These are phyloP conservation scores for Todus mexicanus DNA, from an alignment of 2,797 vertebrate genomes.

Conservation along the genomic window DNA sequence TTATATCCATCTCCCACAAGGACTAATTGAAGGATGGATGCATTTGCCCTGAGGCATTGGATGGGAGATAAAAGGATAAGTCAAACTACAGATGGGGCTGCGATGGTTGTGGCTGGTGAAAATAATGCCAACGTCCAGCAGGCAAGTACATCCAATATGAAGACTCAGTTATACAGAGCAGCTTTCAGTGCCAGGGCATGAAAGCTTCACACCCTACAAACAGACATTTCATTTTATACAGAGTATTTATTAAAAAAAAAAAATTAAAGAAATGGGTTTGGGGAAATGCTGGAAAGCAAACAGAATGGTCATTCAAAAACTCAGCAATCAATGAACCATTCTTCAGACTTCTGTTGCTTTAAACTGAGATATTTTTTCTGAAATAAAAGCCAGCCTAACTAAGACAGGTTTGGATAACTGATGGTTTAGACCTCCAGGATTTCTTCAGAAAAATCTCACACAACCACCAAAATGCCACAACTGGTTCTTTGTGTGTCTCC, in stretches of 20 bases:
- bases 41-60: background rate
- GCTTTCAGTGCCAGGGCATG: background rate
- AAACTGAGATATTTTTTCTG: background rate
- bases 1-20: background rate
- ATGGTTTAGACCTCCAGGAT: background rate
- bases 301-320: background rate
- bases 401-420: background rate
- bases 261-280: background rate
- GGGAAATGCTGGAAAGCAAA: background rate
- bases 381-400: background rate
- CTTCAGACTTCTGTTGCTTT: background rate
- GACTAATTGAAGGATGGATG: background rate
- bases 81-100: background rate
- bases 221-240: background rate
- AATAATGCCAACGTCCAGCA: background rate
- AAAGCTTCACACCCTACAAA: background rate
- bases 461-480: background rate
- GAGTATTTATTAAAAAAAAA: background rate
- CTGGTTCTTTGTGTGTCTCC: background rate
- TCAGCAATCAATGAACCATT: background rate
- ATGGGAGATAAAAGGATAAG: background rate
- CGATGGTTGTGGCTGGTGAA: background rate
- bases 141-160: background rate
- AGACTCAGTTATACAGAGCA: background rate
- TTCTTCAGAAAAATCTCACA: background rate